These are phyloP conservation scores for Callimorpha dominula DNA, from an alignment of 2,888 invertebrate species.

Conservation along the genomic window DNA sequence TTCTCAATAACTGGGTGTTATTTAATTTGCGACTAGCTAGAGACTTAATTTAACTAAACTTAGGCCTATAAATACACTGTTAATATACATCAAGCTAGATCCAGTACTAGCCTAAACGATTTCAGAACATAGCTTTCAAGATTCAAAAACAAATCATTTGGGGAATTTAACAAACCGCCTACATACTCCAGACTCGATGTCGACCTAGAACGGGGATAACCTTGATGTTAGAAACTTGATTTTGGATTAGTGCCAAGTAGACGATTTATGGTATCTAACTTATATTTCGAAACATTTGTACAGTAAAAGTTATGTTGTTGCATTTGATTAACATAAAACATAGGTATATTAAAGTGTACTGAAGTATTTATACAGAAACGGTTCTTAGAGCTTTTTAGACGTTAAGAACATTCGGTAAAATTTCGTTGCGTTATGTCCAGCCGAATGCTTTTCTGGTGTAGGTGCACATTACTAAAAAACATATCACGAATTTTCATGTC, in stretches of 20 bases:
- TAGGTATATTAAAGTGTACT: neutral
- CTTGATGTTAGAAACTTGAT: conserved; percentile 42
- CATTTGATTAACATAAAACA: neutral
- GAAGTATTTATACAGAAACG: too few species aligned
- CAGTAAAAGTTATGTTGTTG: neutral
- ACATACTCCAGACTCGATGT: conserved; percentile 18
- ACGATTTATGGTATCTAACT: conserved; percentile 22
- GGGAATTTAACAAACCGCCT: conserved; percentile 39
- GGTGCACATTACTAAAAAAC: too few species aligned
- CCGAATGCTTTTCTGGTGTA: too few species aligned
- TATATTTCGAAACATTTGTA: conserved; percentile 5
- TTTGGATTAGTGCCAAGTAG: conserved; percentile 46
- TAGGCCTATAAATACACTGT: neutral
- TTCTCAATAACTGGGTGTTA: too few species aligned
- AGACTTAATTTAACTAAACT: neutral
- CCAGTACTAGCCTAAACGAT: neutral
- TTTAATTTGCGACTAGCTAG: too few species aligned
- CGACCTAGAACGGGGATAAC: conserved; percentile 45
- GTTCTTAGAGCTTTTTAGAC: too few species aligned
- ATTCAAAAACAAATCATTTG: conserved; percentile 14
- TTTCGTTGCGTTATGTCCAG: neutral
- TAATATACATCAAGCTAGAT: neutral
- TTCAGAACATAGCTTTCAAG: neutral
- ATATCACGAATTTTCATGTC: too few species aligned
- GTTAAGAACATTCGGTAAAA: neutral